These are phyloP conservation scores for Enoplosus armatus DNA, from an alignment of 2,797 vertebrate species.

Conservation along the genomic window DNA sequence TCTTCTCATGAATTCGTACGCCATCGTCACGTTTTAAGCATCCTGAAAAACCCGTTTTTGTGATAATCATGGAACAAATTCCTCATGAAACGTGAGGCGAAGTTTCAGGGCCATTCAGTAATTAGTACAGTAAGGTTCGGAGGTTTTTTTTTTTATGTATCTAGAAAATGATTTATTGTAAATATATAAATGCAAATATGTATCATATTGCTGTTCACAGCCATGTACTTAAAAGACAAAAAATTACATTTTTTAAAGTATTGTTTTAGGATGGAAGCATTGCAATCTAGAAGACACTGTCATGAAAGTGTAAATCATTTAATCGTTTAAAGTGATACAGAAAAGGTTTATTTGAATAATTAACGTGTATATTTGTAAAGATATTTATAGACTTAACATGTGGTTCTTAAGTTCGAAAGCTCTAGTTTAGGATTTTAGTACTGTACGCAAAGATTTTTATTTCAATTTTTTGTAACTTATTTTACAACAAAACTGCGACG, in stretches of 20 bases:
- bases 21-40: constrained; percentile 19
- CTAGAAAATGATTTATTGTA: constrained; percentile 92
- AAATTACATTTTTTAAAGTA: constrained; percentile 76
- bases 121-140: constrained; percentile 57
- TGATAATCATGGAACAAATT: constrained; percentile 55
- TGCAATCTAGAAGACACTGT: constrained; percentile 91
- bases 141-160: constrained; percentile 78
- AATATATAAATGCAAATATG: constrained; percentile 91
- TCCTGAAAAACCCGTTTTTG: constrained; percentile 36
- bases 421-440: constrained; percentile 88
- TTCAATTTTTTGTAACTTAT: constrained; percentile 93
- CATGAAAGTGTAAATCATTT: constrained; percentile 85
- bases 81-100: constrained; percentile 36
- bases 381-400: constrained; percentile 96
- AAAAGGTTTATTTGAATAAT: constrained; percentile 91
- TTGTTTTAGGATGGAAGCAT: constrained; percentile 81
- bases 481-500: constrained; percentile 88
- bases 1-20: constrained; percentile 9
- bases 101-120: constrained; percentile 74
- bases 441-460: constrained; percentile 89
- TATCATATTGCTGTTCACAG: constrained; percentile 85
- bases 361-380: constrained; percentile 99
- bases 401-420: constrained; percentile 86
- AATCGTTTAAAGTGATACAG: constrained; percentile 88
- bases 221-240: constrained; percentile 81